A percentile compares a stretch with the other conserved stretches of the same genome.
Conservation (phyloP, 2,797 vertebrate genomes). For the Phataginus tricuspis region DNA sequence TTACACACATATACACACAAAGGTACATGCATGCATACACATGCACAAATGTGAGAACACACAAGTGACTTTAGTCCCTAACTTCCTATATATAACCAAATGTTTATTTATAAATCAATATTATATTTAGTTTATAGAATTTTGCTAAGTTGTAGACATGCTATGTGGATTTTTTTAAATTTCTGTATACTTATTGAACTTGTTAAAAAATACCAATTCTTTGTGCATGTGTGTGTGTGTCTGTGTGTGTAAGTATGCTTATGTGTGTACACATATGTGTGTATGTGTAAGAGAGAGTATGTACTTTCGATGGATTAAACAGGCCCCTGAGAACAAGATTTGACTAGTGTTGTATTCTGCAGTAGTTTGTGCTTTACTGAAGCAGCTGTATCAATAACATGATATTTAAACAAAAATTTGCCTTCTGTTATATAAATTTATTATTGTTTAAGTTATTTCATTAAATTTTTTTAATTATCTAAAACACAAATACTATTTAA, state of each 20-base stretch:
- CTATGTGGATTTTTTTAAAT: neutral
- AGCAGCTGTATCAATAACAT: neutral
- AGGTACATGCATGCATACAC: neutral
- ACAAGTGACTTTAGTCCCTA: neutral
- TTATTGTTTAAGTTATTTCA: neutral
- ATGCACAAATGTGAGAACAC: neutral
- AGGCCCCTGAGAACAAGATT: neutral
- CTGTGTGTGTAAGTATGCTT: too few species aligned
- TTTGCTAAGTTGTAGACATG: neutral
- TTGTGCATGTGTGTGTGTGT: accelerated
- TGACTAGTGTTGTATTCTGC: neutral
- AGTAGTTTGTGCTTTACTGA: neutral
- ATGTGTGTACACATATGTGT: too few species aligned
- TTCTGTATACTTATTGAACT: accelerated
- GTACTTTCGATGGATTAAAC: neutral
- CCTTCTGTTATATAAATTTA: neutral
- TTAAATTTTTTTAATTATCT: neutral
- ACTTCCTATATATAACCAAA: neutral
- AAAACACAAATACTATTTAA: neutral
- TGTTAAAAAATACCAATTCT: neutral
- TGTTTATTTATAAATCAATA: neutral
- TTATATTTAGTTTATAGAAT: neutral
- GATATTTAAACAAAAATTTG: neutral
- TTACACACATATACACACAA: neutral
- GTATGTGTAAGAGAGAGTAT: too few species aligned